Conservation (phyloP, 2,888 invertebrate species). For the Siphlonurus alternatus region DNA sequence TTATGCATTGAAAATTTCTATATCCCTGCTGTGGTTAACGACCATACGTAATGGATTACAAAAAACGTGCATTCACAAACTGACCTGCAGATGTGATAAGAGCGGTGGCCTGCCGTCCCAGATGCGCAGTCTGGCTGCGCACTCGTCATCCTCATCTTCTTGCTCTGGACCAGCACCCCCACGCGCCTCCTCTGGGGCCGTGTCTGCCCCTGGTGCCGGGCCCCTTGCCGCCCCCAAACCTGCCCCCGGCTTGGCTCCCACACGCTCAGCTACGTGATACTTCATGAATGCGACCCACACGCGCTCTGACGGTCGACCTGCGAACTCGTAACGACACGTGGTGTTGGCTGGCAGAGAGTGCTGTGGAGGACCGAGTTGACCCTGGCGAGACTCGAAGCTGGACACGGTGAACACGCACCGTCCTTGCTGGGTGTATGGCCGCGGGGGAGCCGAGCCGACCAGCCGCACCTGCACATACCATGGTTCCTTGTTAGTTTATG, state of each 20-base stretch:
- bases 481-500: too few species aligned
- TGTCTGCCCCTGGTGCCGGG: conserved; percentile 14
- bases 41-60: too few species aligned
- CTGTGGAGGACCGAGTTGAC: conserved; percentile 53
- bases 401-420: conserved; percentile 61
- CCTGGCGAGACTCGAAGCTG: conserved; percentile 43
- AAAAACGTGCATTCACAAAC: too few species aligned
- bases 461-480: neutral
- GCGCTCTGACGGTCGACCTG: conserved; percentile 51
- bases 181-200: conserved; percentile 15
- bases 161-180: conserved; percentile 21
- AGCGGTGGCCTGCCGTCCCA: conserved; percentile 46
- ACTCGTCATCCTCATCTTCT: conserved; percentile 48
- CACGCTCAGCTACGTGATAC: conserved; percentile 42
- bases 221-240: neutral
- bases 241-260: neutral
- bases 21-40: too few species aligned
- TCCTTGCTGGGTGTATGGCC: conserved; percentile 21
- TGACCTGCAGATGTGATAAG: neutral
- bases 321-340: conserved; percentile 61
- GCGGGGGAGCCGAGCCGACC: neutral
- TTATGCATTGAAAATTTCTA: too few species aligned
- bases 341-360: conserved; percentile 68
- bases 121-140: conserved; percentile 54
- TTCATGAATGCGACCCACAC: conserved; percentile 74